Percentiles rank a stretch among this genome's conserved stretches.
Evolutionary conservation across 2,888 invertebrate species (phyloP).

Genomic region (Patella caerulea): DNA sequence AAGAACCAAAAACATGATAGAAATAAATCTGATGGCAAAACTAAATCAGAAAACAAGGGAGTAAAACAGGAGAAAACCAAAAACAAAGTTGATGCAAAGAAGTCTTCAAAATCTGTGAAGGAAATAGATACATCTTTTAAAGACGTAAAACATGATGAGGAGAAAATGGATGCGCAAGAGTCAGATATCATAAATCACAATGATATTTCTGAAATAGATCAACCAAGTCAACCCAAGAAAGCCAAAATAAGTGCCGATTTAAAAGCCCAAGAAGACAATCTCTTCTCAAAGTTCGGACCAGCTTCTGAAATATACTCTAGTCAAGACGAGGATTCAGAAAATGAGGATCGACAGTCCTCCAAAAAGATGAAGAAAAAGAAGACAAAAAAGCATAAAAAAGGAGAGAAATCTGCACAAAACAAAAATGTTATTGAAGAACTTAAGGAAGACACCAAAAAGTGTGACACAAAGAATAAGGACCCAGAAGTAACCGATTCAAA

Average conservation of each 20-base stretch:
- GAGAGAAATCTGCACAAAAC: constrained; percentile 13
- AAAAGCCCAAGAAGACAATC: constrained; percentile 20
- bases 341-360: constrained; percentile 7
- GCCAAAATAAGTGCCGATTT: constrained; percentile 22
- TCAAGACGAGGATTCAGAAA: constrained; percentile 22
- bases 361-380: constrained; percentile 23
- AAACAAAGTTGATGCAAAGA: constrained; percentile 8
- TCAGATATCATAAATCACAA: not conserved
- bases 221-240: constrained; percentile 23
- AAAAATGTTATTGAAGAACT: not conserved
- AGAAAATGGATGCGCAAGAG: not conserved
- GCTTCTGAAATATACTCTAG: constrained; percentile 18
- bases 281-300: constrained; percentile 17
- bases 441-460: constrained; percentile 12
- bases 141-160: not conserved
- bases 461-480: constrained; percentile 18
- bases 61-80: not conserved
- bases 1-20: constrained; percentile 10
- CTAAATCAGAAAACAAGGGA: not conserved
- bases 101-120: constrained; percentile 16
- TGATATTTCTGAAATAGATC: not conserved
- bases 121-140: not conserved
- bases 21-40: constrained; percentile 9
- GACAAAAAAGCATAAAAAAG: constrained; percentile 23
- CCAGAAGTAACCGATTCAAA: constrained; percentile 2